Base-by-base conservation (phyloP, 2,113 vertebrate species). In the Salminus brasiliensis region DNA sequence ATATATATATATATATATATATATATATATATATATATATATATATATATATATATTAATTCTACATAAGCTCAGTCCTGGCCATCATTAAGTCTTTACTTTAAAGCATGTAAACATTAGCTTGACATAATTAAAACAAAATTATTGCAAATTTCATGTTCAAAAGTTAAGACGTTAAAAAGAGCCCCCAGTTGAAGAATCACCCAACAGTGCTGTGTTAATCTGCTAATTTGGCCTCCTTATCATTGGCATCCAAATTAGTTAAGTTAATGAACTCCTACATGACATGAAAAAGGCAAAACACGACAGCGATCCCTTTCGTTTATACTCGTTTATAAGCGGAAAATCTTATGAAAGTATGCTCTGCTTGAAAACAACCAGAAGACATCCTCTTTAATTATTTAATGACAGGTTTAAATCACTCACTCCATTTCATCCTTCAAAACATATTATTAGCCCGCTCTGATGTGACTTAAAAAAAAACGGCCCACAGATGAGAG, bases 401-500 rank as follows among this genome's bases (percentile, higher is more conserved):
- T 62, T 39, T 47, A 78, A 70, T 59, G 55, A 70, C 39, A 39
- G 27, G 41, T 49, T 72, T 15, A 36, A 18, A 49, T 55, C 29
- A 68, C 53, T 83, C 71, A 72, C 34, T 74, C 66, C 23, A 75
- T 79, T 70, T 49, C 45, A 32, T 15, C 55, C 29, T 66, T 73
- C 67, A 65, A 55, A 55, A 45, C 29, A 29, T 18, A 32, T 70
- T 76, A 75, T 69, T 69, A 78, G 34, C 25, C 45, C n/a, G 41
- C 72, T 60, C 41, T 45, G 62, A 79, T 79, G 52, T 73, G 68
- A 67, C 41, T 73, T 41, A 29, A 81, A 72, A 45, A 74, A 43
- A 55, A 57, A 71, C 55, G 49, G 55, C 66, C 49, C 72, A 79
- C 72, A 72, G 73, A 77, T 74, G 59, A 78, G 27, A 66, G 21